Conservation (phyloP, 2,888 invertebrate species). For the Perdita meconis region DNA sequence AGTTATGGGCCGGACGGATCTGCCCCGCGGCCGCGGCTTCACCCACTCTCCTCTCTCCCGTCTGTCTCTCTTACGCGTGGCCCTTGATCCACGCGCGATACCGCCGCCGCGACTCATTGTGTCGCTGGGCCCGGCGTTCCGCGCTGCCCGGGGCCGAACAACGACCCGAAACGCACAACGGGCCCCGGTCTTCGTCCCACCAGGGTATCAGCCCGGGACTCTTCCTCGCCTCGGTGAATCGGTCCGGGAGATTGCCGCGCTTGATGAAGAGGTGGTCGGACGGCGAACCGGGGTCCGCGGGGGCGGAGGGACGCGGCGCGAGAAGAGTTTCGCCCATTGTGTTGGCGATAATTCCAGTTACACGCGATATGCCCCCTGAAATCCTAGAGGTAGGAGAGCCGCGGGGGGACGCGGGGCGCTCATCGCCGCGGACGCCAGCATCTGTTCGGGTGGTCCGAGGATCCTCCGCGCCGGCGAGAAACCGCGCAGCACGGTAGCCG, state of each 20-base stretch:
- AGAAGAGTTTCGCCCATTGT: constrained; percentile 76
- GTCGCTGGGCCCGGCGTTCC: constrained; percentile 50
- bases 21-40: constrained; percentile 32
- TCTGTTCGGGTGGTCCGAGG: constrained; percentile 79
- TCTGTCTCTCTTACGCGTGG: constrained; percentile 60
- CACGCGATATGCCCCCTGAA: constrained; percentile 78
- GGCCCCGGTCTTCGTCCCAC: constrained; percentile 33
- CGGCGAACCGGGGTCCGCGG: constrained; percentile 27
- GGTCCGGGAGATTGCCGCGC: constrained; percentile 62
- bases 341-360: constrained; percentile 81
- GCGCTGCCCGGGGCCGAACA: constrained; percentile 57
- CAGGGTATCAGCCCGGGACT: constrained; percentile 14
- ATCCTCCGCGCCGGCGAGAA: constrained; percentile 69
- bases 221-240: constrained; percentile 45
- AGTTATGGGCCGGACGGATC: constrained; percentile 72
- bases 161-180: constrained; percentile 58
- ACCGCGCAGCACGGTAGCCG: constrained; percentile 82
- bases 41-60: constrained; percentile 47
- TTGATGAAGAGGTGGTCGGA: constrained; percentile 61
- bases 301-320: constrained; percentile 35
- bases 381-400: constrained; percentile 78
- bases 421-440: constrained; percentile 58
- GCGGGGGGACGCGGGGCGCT: too few species aligned
- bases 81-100: constrained; percentile 80
- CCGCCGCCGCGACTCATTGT: constrained; percentile 76